Percentiles rank a stretch among this genome's conserved stretches.
Evolutionary conservation across 1,140 invertebrate species (phyloP).

Genomic region (Euura lappo): DNA sequence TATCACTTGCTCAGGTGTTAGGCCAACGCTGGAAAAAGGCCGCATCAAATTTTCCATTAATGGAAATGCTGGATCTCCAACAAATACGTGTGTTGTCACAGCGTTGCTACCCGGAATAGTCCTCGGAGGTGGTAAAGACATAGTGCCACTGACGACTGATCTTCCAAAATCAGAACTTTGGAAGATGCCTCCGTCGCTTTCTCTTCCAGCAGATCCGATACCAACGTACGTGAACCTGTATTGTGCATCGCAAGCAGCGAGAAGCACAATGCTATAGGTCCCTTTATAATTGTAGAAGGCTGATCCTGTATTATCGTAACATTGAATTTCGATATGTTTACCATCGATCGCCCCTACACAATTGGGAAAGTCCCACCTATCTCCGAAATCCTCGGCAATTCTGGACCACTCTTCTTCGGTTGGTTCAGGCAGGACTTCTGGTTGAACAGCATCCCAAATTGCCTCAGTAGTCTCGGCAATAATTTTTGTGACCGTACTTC

Average conservation of each 20-base stretch:
- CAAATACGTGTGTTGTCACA: conserved; percentile 24
- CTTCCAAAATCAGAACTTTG: conserved; percentile 28
- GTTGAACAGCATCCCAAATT: no score
- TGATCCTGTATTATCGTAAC: no score
- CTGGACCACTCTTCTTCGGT: no score
- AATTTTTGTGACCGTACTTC: no score
- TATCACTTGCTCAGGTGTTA: conserved; percentile 46
- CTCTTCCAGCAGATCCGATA: conserved; percentile 51
- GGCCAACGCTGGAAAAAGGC: conserved; percentile 30
- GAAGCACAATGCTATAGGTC: conserved; percentile 53
- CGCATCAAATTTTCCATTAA: conserved; percentile 26
- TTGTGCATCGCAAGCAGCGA: conserved; percentile 57
- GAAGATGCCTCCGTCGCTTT: conserved; percentile 56
- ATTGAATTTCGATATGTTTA: no score
- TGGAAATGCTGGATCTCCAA: conserved; percentile 35
- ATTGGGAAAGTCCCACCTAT: no score
- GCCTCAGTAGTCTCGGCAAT: no score
- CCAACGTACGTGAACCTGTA: conserved; percentile 55
- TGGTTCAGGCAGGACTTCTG: no score
- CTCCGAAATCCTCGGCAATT: no score
- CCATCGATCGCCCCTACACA: no score
- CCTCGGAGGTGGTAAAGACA: conserved; percentile 20
- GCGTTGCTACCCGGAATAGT: conserved; percentile 27
- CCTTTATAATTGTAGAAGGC: conserved; percentile 52
- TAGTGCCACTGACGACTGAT: conserved; percentile 21